Base-by-base conservation (phyloP, 2,888 invertebrate species). In the Hemistola chrysoprasaria region DNA sequence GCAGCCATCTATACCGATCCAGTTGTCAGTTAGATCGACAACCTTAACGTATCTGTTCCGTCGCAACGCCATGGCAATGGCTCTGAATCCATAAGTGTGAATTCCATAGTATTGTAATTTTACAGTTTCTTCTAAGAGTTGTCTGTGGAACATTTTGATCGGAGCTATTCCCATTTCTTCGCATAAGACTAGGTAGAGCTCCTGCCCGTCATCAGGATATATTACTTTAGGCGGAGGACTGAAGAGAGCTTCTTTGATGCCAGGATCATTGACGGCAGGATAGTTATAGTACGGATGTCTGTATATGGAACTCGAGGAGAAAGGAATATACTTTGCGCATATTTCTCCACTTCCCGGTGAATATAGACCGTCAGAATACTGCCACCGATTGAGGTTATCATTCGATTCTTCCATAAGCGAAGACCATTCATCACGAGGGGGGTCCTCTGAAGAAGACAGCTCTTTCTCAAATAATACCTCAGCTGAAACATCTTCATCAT, bases 61-160 rank as follows among this genome's bases (percentile, higher is more conserved):
- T 22, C 51, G 50, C n/a, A 85, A 48, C 6, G 81, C 78, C 20
- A 62, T 49, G 1, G 71, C 59, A 69, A 85, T 85, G 0, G 83
- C 65, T 3, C 76, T 63, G 1, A 84, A 54, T 3, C 71, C 77
- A 7, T 40, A 22, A 1, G 78, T 65, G 50, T 71, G 61, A 7
- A 85, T 56, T 8, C 81, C 58, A 40, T 84, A 86, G 53, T 79
- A 84, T 6, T 46, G 65, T n/a, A 85, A 57, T 48, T 80, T 63
- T 6, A 85, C 77, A 1, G 24, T 41, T 1, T 57, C 46, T 7
- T 61, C 58, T 2, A 79, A 38, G 8, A 85, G 55, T 0, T 61
- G 65, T 40, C 37, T 68, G 36, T 75, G 43, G 47, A 85, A 82
- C 1, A 28, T 38, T 43, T 51, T 62, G 0, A 83, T 62, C 2